phyloP scores from a whole-genome alignment of 2,113 vertebrate genomes.

The Colinus virginianus region DNA sequence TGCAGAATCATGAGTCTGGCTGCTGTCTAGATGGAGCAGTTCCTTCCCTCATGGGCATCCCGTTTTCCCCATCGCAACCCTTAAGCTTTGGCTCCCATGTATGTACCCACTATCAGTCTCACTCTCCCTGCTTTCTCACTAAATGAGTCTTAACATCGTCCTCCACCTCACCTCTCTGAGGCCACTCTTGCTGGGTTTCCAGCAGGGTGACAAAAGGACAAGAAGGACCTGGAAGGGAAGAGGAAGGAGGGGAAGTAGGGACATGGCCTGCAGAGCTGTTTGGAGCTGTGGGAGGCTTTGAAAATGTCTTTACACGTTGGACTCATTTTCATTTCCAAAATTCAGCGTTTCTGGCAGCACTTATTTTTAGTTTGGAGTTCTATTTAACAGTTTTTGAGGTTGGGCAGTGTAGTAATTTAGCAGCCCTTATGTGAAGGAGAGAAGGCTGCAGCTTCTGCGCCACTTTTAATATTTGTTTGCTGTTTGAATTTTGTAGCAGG shows the following conservation, averaged over 20 bases:
- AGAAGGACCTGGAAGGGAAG: not conserved
- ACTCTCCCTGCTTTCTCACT: not conserved
- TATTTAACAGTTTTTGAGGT: constrained; percentile 38
- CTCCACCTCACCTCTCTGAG: not conserved
- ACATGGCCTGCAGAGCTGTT: not conserved
- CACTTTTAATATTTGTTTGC: constrained; percentile 58
- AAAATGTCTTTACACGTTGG: constrained; percentile 17
- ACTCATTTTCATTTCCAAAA: constrained; percentile 62
- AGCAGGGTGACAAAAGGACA: rapidly evolving
- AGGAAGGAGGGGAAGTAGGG: not conserved
- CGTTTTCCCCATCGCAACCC: rapidly evolving
- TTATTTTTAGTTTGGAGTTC: constrained; percentile 68
- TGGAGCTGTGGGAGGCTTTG: constrained; percentile 38
- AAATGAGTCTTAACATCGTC: rapidly evolving
- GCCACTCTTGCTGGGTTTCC: rapidly evolving
- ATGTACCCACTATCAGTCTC: not conserved
- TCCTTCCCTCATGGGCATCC: not conserved
- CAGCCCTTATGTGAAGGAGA: constrained; percentile 62
- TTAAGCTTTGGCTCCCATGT: rapidly evolving
- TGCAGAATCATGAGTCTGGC: not conserved
- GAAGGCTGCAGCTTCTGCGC: constrained; percentile 60
- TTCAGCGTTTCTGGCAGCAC: constrained; percentile 59
- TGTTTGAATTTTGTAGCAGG: constrained; percentile 17
- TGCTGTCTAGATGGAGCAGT: rapidly evolving
- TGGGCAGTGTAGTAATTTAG: constrained; percentile 59